phyloP scores from a whole-genome alignment of 2,797 vertebrate genomes.

The Malurus leucopterus region DNA sequence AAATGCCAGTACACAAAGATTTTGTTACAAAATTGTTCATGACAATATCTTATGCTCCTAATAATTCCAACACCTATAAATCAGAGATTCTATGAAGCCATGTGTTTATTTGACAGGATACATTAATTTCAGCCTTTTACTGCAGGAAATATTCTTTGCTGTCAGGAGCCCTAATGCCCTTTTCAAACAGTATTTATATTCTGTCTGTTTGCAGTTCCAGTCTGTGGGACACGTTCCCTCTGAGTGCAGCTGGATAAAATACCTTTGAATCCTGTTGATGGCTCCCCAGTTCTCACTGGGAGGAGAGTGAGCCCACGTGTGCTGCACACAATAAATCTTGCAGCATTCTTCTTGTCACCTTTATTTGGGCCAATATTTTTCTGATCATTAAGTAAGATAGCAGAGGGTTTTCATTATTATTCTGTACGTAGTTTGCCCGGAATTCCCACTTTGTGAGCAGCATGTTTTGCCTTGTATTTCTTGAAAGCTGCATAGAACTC shows the following conservation, averaged over 20 bases:
- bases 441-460: not conserved
- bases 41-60: not conserved
- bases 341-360: not conserved
- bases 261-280: not conserved
- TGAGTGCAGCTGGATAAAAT: not conserved
- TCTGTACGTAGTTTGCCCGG: not conserved
- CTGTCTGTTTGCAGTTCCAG: not conserved
- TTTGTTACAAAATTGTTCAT: constrained; percentile 14
- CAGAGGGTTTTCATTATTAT: not conserved
- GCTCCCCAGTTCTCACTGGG: not conserved
- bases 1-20: not conserved
- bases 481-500: not conserved
- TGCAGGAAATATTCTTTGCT: constrained; percentile 23
- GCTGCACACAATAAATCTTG: not conserved
- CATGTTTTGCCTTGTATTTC: not conserved
- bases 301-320: not conserved
- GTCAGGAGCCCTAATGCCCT: not conserved
- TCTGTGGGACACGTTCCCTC: not conserved
- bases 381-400: not conserved
- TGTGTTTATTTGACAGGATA: constrained; percentile 23
- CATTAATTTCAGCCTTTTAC: constrained; percentile 46
- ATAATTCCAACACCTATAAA: not conserved
- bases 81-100: not conserved
- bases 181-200: constrained; percentile 44
- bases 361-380: constrained; percentile 17